Conservation (phyloP, 2,888 invertebrate species). For the Oegoconia quadripuncta region DNA sequence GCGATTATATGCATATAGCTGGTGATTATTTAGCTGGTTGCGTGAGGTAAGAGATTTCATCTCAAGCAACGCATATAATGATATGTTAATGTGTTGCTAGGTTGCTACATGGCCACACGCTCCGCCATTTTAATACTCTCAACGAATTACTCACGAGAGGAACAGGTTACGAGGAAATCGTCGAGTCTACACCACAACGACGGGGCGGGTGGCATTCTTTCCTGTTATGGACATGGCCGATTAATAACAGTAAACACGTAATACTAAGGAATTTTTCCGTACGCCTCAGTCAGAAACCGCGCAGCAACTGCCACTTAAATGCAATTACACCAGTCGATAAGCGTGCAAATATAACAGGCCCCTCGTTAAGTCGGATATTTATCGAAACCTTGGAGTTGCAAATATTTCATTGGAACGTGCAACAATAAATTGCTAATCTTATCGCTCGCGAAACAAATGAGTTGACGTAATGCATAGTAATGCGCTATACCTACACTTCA, state of each 20-base stretch:
- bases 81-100: conserved; percentile 42
- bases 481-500: conserved; percentile 9
- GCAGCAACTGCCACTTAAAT: conserved; percentile 11
- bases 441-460: conserved; percentile 26
- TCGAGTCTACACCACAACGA: conserved; percentile 19
- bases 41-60: conserved; percentile 35
- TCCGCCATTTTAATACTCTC: conserved; percentile 38
- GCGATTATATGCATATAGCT: conserved; percentile 36
- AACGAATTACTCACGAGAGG: conserved; percentile 33
- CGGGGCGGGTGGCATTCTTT: conserved; percentile 28
- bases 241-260: conserved; percentile 15
- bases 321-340: conserved; percentile 12
- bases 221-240: conserved; percentile 24
- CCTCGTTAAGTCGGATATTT: conserved; percentile 16
- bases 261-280: conserved; percentile 14
- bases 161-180: conserved; percentile 38
- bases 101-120: conserved; percentile 27
- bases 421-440: conserved; percentile 29
- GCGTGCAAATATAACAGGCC: conserved; percentile 10
- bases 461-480: conserved; percentile 26
- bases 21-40: conserved; percentile 39
- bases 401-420: conserved; percentile 21
- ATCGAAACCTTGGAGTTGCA: conserved; percentile 21
- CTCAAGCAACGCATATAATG: conserved; percentile 32
- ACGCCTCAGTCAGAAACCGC: conserved; percentile 8